phyloP scores from a whole-genome alignment of 2,888 invertebrate genomes.

The Troilus luridus region DNA sequence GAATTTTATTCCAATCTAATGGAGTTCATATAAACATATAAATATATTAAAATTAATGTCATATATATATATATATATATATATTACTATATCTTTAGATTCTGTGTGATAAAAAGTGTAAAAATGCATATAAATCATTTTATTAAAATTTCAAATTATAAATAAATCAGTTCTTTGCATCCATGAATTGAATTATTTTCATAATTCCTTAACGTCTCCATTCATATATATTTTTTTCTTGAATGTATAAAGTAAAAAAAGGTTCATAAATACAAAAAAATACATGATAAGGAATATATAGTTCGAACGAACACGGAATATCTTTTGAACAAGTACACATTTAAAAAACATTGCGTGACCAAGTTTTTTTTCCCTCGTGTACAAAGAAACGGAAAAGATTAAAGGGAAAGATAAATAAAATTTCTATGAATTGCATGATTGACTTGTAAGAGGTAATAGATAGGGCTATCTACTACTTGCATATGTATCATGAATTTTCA shows the following conservation, averaged over 20 bases:
- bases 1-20: too few species aligned
- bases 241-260: background rate
- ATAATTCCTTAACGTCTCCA: background rate
- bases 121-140: too few species aligned
- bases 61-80: too few species aligned
- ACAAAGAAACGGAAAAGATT: background rate
- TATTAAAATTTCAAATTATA: too few species aligned
- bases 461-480: background rate
- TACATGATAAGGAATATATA: too few species aligned
- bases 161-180: too few species aligned
- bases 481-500: background rate
- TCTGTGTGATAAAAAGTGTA: too few species aligned
- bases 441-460: background rate
- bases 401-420: background rate
- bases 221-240: background rate
- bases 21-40: too few species aligned
- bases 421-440: background rate
- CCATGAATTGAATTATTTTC: background rate
- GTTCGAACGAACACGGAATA: background rate
- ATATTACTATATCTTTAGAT: too few species aligned
- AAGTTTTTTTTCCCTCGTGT: background rate
- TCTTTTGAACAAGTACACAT: background rate
- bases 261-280: background rate
- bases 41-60: too few species aligned
- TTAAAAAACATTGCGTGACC: slow-evolving; percentile 1